phyloP scores from a whole-genome alignment of 2,888 invertebrate species.

The Pseudococcus viburni region DNA sequence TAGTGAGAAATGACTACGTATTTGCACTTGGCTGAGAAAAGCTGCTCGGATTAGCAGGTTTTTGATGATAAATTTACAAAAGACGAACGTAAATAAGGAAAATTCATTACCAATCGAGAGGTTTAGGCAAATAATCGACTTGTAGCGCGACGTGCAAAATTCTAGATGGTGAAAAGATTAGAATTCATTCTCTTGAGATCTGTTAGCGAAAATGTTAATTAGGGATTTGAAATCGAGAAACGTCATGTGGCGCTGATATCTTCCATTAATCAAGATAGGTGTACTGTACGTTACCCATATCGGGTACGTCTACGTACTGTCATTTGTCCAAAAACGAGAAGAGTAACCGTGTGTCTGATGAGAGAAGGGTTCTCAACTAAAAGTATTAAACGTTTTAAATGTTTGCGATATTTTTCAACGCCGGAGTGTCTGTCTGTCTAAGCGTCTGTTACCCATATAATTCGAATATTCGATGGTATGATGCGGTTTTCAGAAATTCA shows the following conservation, averaged over 20 bases:
- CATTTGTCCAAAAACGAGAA: constrained; percentile 44
- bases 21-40: too few species aligned
- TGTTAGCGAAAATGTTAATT: constrained; percentile 52
- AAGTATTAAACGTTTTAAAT: constrained; percentile 1
- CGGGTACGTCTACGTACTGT: not conserved
- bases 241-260: constrained; percentile 50
- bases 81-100: constrained; percentile 1
- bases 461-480: too few species aligned
- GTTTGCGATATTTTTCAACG: constrained; percentile 10
- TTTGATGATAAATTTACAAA: not conserved
- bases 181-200: constrained; percentile 52
- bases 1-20: too few species aligned
- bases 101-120: constrained; percentile 36
- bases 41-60: not conserved
- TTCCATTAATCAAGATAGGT: constrained; percentile 48
- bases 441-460: too few species aligned
- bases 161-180: constrained; percentile 25
- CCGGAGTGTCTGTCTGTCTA: not conserved
- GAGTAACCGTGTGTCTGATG: not conserved
- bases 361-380: not conserved
- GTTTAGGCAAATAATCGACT: constrained; percentile 43
- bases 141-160: constrained; percentile 10
- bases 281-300: constrained; percentile 32
- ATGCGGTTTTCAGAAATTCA: too few species aligned
- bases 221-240: constrained; percentile 48